Evolutionary conservation across 1,140 invertebrate genomes (phyloP), one percentile per base, ranked within the genome.

Genomic region (Mizuhopecten yessoensis): DNA sequence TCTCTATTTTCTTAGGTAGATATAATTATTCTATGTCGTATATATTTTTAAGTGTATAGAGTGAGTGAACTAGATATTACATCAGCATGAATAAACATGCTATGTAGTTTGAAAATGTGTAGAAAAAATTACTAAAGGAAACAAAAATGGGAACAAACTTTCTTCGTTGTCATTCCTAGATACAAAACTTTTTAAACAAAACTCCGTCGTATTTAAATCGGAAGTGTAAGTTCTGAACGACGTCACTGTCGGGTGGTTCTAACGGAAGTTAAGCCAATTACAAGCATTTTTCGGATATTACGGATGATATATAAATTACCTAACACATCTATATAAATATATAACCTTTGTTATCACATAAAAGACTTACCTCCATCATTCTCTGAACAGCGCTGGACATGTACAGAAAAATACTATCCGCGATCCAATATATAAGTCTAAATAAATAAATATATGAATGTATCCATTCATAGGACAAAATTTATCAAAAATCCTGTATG

Each of bases 381-480:
- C 57, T 75, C 57, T 5, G 57, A 20, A 29, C 57, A 9, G 23
- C 29, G 57, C 23, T 75, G 57, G 57, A 75, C 17, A 5, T 75
- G 5, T n/a, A 75, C 5, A n/a, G 5, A 1, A n/a, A n/a, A 3
- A 0, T 29, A 75, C 2, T 3, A 75, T 75, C 57, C 57, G 9
- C 2, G 0, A 29, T 75, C n/a, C n/a, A 75, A 29, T 75, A n/a
- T 75, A 75, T 29, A n/a, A 29, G 57, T 75, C 1, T 75, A 75
- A 29, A 75, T 75, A 75, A n/a, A 75, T 75, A 75, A 29, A 75
- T 29, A 75, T 75, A 75, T 75, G 45, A 20, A 75, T 75, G n/a
- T 45, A 45, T 45, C 42, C 42, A 45, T 39, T 39, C 36, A 13
- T 39, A 39, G 13, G 13, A 39, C n/a, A n/a, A 39, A 39, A 39